Evolutionary conservation across 2,888 invertebrate species (phyloP).

Genomic region (Lutraria lutraria): DNA sequence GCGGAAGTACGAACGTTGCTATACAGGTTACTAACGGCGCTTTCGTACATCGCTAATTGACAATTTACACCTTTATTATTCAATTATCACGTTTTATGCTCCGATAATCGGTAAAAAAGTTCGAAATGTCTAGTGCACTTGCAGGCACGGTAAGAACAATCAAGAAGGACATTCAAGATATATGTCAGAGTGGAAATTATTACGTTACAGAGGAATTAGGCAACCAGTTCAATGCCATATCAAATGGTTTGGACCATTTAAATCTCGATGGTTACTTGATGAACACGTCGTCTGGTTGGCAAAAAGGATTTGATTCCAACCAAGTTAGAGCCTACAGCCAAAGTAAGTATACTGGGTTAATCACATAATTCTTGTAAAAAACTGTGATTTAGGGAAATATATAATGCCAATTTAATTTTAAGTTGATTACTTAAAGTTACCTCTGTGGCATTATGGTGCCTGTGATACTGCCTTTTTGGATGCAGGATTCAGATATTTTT

Average conservation of each 20-base stretch:
- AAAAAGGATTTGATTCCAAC: slow-evolving; percentile 69
- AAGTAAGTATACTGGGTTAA: slow-evolving; percentile 58
- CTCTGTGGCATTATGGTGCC: too few species aligned
- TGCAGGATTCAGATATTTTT: too few species aligned
- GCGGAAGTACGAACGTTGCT: slow-evolving; percentile 65
- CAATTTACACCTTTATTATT: slow-evolving; percentile 51
- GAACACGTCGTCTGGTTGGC: slow-evolving; percentile 79
- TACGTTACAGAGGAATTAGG: slow-evolving; percentile 85
- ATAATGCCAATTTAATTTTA: too few species aligned
- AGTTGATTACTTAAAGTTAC: too few species aligned
- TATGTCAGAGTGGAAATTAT: slow-evolving; percentile 80
- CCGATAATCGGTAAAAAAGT: background rate
- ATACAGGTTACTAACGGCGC: slow-evolving; percentile 71
- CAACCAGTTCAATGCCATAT: slow-evolving; percentile 80
- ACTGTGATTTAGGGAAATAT: too few species aligned
- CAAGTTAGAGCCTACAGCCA: slow-evolving; percentile 60
- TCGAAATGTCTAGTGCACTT: slow-evolving; percentile 65
- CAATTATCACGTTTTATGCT: slow-evolving; percentile 34
- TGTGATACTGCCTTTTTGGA: too few species aligned
- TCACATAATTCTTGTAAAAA: too few species aligned
- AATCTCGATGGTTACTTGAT: slow-evolving; percentile 82
- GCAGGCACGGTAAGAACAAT: slow-evolving; percentile 62
- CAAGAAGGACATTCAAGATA: slow-evolving; percentile 75
- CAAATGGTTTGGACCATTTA: slow-evolving; percentile 83
- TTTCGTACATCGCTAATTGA: slow-evolving; percentile 51